Conservation (phyloP, 2,888 invertebrate genomes). For the Macrophya alboannulata region DNA sequence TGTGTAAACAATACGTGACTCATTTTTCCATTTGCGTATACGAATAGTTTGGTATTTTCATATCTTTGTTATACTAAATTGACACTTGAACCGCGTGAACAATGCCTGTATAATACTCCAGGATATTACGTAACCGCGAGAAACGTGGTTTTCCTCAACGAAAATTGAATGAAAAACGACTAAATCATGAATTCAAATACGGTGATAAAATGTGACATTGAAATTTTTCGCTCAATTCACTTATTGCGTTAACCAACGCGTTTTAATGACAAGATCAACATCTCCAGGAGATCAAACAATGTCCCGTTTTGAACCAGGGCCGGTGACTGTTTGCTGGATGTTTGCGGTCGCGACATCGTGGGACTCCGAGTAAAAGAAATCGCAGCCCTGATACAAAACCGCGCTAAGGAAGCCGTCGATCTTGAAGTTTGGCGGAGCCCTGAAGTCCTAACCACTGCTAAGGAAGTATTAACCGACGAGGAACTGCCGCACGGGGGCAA, state of each 20-base stretch:
- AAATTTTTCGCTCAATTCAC: background rate
- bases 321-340: constrained; percentile 88
- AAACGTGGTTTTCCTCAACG: background rate
- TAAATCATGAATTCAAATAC: background rate
- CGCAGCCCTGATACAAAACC: constrained; percentile 76
- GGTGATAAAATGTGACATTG: background rate
- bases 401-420: constrained; percentile 66
- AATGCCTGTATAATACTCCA: background rate
- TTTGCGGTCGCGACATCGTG: constrained; percentile 83
- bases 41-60: background rate
- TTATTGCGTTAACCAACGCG: background rate
- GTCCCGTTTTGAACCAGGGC: constrained; percentile 72
- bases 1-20: background rate
- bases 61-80: background rate
- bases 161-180: background rate
- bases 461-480: constrained; percentile 60
- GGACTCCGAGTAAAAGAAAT: constrained; percentile 82
- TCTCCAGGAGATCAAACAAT: background rate
- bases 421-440: constrained; percentile 74
- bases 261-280: background rate
- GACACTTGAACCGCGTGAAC: background rate
- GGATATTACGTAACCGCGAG: background rate
- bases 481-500: constrained; percentile 57
- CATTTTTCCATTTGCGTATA: background rate
- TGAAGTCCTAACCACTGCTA: constrained; percentile 45